phyloP scores from a whole-genome alignment of 92 coral and sea anemone species.

The Palythoa grandis region DNA sequence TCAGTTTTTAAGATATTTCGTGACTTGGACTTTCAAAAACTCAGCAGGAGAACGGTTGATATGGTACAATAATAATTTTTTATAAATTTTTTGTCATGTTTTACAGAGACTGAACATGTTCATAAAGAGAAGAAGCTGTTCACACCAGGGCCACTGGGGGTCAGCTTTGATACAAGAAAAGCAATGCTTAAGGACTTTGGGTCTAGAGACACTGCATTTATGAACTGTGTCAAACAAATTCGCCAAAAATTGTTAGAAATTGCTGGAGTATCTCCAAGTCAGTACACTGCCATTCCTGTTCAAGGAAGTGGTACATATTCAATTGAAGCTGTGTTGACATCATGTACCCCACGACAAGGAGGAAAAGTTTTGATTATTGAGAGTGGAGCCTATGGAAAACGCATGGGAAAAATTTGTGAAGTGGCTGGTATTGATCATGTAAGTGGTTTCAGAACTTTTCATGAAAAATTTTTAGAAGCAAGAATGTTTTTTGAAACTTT shows the following conservation, averaged over 20 bases:
- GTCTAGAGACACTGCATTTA: conserved; percentile 90
- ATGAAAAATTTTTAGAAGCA: neutral
- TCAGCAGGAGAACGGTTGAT: too few relatives aligned
- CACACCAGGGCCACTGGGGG: conserved; percentile 96
- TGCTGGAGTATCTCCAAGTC: conserved; percentile 86
- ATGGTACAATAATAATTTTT: neutral
- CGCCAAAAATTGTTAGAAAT: conserved; percentile 78
- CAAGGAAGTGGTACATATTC: conserved; percentile 97
- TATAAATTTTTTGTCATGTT: neutral
- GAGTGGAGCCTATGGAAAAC: conserved; percentile 95
- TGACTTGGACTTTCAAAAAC: too few relatives aligned
- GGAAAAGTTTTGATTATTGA: conserved; percentile 82
- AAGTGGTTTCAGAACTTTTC: conserved; percentile 21
- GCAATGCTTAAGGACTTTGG: conserved; percentile 97
- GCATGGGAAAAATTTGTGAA: conserved; percentile 89
- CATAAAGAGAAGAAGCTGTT: conserved; percentile 89
- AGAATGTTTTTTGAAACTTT: neutral
- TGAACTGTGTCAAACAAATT: conserved; percentile 77
- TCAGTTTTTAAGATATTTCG: too few relatives aligned
- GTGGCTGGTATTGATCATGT: conserved; percentile 89
- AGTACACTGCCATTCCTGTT: conserved; percentile 76
- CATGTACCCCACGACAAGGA: conserved; percentile 82
- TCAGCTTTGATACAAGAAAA: conserved; percentile 84
- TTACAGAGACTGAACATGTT: conserved; percentile 38
- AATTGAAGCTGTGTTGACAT: conserved; percentile 87